Percentiles rank a stretch among this genome's conserved stretches.
Conservation (phyloP, 1,140 invertebrate genomes). For the Manduca sexta region DNA sequence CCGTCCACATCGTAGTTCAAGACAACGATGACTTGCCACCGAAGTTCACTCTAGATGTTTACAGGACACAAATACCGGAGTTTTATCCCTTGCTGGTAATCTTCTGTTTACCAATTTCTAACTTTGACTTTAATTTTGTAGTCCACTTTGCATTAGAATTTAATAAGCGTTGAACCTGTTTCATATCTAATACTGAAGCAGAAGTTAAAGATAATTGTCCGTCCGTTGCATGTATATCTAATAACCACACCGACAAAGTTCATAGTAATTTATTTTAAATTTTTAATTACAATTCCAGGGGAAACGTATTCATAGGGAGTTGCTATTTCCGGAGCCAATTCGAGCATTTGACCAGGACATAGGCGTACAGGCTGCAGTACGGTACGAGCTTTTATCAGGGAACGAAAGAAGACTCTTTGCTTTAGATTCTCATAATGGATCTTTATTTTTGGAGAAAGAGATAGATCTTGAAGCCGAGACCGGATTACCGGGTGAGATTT, state of each 20-base stretch:
- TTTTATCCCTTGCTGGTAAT: conserved; percentile 83
- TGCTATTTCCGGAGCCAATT: conserved; percentile 81
- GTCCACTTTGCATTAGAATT: too few species aligned
- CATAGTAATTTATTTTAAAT: not conserved
- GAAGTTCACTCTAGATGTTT: conserved; percentile 85
- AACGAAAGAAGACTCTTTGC: conserved; percentile 83
- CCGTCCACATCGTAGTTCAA: conserved; percentile 79
- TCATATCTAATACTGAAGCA: too few species aligned
- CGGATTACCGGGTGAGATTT: conserved; percentile 71
- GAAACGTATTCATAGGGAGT: conserved; percentile 77
- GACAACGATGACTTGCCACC: conserved; percentile 90
- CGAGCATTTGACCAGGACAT: conserved; percentile 84
- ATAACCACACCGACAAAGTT: too few species aligned
- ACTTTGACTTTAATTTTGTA: too few species aligned
- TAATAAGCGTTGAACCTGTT: too few species aligned
- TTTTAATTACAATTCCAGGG: conserved; percentile 70
- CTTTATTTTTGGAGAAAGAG: conserved; percentile 83
- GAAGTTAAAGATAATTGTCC: too few species aligned
- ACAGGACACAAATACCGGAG: conserved; percentile 86
- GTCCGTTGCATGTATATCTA: too few species aligned
- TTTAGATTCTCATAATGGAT: conserved; percentile 82
- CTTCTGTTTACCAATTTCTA: conserved; percentile 7
- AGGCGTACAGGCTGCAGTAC: conserved; percentile 78
- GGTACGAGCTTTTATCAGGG: conserved; percentile 84
- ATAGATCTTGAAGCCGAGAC: conserved; percentile 84